Evolutionary conservation across 1,140 invertebrate genomes (phyloP).

Genomic region (Sesamia nonagrioides): DNA sequence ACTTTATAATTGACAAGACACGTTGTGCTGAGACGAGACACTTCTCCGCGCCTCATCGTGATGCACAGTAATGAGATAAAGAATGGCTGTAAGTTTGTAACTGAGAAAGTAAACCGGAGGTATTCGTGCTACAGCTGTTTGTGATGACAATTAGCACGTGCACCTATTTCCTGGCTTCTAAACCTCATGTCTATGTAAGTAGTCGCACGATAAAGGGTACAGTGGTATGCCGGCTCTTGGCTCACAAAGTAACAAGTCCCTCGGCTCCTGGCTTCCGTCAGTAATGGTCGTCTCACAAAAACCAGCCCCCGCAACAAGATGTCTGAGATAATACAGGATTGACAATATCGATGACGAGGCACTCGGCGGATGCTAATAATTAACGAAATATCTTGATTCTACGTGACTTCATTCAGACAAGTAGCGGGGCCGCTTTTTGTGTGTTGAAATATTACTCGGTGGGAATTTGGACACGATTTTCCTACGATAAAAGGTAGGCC

Average conservation of each 20-base stretch:
- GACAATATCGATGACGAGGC: constrained; percentile 59
- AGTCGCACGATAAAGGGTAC: constrained; percentile 62
- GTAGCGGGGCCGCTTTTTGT: constrained; percentile 26
- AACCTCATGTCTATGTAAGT: constrained; percentile 55
- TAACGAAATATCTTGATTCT: constrained; percentile 53
- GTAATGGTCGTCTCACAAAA: constrained; percentile 71
- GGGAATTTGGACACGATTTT: constrained; percentile 41
- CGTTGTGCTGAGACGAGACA: constrained; percentile 25
- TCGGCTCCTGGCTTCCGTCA: constrained; percentile 65
- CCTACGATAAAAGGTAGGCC: constrained; percentile 24
- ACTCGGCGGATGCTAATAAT: constrained; percentile 61
- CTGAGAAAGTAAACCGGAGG: constrained; percentile 55
- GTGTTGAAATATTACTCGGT: constrained; percentile 41
- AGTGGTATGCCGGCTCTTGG: constrained; percentile 44
- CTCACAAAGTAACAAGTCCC: constrained; percentile 46
- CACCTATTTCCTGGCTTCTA: constrained; percentile 66
- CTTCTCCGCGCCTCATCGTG: constrained; percentile 39
- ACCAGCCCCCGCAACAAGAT: constrained; percentile 65
- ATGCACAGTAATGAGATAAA: constrained; percentile 47
- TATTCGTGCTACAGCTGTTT: constrained; percentile 53
- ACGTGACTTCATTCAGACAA: constrained; percentile 47
- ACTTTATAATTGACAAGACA: constrained; percentile 61
- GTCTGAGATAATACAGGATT: constrained; percentile 60
- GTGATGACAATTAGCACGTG: constrained; percentile 67
- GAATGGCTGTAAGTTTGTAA: constrained; percentile 47